A percentile compares a stretch with the other conserved stretches of the same genome.
These are phyloP conservation scores for Eilema griseolum DNA, from an alignment of 2,888 invertebrate genomes.

Conservation along the genomic window DNA sequence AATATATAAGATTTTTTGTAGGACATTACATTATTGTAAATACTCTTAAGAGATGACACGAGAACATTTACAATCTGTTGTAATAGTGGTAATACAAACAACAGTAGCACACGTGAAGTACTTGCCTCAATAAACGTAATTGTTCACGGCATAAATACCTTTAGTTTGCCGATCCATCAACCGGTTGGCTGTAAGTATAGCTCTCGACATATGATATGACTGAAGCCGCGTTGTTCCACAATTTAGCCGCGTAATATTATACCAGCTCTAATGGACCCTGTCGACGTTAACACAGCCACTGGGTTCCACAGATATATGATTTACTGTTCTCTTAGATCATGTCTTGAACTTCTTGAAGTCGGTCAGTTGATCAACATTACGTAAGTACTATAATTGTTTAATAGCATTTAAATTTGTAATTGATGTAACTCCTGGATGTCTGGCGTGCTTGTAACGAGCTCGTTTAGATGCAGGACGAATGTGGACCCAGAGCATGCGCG, in stretches of 20 bases:
- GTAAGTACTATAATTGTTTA: neutral
- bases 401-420: neutral
- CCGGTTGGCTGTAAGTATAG: conserved; percentile 39
- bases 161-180: conserved; percentile 59
- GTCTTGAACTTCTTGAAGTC: conserved; percentile 19
- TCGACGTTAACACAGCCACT: conserved; percentile 49
- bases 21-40: neutral
- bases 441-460: conserved; percentile 16
- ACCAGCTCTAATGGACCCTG: conserved; percentile 74
- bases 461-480: conserved; percentile 17
- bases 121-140: conserved; percentile 41
- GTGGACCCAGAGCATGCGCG: conserved; percentile 55
- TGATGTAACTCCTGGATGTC: conserved; percentile 20
- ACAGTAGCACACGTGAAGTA: conserved; percentile 18
- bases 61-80: neutral
- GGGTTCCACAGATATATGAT: conserved; percentile 47
- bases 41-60: neutral
- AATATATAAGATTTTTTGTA: neutral
- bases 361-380: neutral
- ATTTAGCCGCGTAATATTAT: conserved; percentile 78
- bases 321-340: conserved; percentile 24
- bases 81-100: conserved; percentile 2
- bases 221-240: conserved; percentile 77
- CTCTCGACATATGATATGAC: conserved; percentile 68
- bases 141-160: conserved; percentile 38